Evolutionary conservation across 2,113 vertebrate species (phyloP), one percentile per base, ranked within the genome.

Genomic region (Proterorhinus semilunaris): DNA sequence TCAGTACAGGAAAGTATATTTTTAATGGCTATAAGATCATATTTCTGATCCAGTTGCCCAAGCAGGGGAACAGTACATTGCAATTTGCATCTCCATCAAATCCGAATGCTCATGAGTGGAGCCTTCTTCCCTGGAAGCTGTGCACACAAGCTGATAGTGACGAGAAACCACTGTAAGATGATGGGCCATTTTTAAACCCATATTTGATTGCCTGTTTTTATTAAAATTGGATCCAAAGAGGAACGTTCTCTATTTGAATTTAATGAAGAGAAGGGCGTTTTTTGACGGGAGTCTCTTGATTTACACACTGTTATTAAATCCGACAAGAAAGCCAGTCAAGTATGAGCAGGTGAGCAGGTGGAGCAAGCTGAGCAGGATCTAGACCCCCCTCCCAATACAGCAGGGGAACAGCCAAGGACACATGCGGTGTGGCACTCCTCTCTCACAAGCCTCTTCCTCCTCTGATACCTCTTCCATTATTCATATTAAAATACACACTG

Each of bases 171-270:
- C 82, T 75, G 72, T 83, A 80, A 89, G 89, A 91, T 78, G 83
- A 91, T 91, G 86, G 91, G 89, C 90, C 88, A 83, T 89, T 92
- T 90, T 91, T 84, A 87, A 81, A 87, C 86, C 83, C 84, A 80
- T 83, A 86, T 93, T 91, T 92, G 92, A 92, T 94, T 90, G 92
- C 86, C 85, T 88, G 86, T 77, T 92, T 92, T 92, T 93, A 93
- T 92, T 92, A 92, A 92, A 92, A 91, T 90, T 90, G 88, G 83
- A 92, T 91, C 89, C 90, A 87, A 90, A 93, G 91, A 92, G 88
- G 88, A 78, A 79, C 75, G 81, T 87, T 86, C 76, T 69, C 81
- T 82, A 88, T 93, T 90, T 90, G 89, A 91, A 88, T 92, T 91
- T 92, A 92, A 93, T 92, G 90, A 92, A 91, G 87, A n/a, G 90